These are phyloP conservation scores for Triplophysa dalaica DNA, from an alignment of 2,113 vertebrate genomes.

Conservation along the genomic window DNA sequence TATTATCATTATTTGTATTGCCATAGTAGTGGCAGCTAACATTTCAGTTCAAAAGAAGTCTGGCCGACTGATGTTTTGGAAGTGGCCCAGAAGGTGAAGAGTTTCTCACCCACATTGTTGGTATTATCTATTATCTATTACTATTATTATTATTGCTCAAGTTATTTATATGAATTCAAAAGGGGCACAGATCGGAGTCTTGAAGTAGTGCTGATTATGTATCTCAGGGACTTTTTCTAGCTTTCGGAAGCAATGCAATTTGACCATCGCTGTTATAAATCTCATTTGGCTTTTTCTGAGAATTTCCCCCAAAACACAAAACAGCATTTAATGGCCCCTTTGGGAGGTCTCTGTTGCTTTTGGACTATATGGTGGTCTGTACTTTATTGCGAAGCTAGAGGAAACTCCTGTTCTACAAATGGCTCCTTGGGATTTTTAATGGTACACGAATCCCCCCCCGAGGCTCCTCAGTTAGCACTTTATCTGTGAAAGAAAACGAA, in stretches of 20 bases:
- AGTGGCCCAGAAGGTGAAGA: constrained; percentile 45
- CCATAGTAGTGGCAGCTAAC: constrained; percentile 71
- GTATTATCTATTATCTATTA: constrained; percentile 43
- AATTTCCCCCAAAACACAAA: constrained; percentile 57
- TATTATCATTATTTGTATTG: constrained; percentile 55
- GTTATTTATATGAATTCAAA: constrained; percentile 60
- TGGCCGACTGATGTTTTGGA: constrained; percentile 32
- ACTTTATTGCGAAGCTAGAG: constrained; percentile 59
- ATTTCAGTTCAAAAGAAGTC: constrained; percentile 56
- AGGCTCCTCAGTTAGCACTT: constrained; percentile 77
- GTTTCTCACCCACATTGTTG: constrained; percentile 49
- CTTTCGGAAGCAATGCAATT: constrained; percentile 74
- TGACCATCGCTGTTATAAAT: constrained; percentile 72
- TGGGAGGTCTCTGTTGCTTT: constrained; percentile 12
- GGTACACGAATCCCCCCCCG: constrained; percentile 70
- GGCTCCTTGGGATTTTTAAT: constrained; percentile 61
- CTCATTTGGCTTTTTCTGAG: constrained; percentile 55
- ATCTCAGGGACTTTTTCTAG: constrained; percentile 80
- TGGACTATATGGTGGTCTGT: constrained; percentile 48
- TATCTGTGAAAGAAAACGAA: constrained; percentile 72
- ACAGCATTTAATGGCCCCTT: constrained; percentile 38
- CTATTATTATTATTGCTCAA: constrained; percentile 45
- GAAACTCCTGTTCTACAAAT: constrained; percentile 54
- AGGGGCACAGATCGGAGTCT: constrained; percentile 67
- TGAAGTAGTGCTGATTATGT: constrained; percentile 69